phyloP scores from a whole-genome alignment of 2,888 invertebrate genomes.

The Augiades crinisus region DNA sequence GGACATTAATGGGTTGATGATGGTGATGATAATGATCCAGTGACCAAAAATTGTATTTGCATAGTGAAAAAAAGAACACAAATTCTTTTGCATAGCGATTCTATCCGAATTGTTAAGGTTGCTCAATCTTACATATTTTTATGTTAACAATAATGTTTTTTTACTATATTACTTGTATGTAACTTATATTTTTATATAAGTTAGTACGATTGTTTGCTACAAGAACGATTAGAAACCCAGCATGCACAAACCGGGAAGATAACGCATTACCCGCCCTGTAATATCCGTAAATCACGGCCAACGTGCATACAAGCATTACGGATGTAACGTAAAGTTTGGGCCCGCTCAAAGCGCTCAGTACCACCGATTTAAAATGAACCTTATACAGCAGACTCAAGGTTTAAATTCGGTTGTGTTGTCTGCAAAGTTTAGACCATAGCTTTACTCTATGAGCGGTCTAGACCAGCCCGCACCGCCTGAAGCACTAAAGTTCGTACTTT shows the following conservation, averaged over 20 bases:
- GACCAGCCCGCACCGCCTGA: conserved; percentile 28
- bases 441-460: background rate
- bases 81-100: too few species aligned
- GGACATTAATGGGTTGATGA: too few species aligned
- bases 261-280: conserved; percentile 20
- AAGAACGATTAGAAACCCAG: background rate
- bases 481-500: conserved; percentile 35
- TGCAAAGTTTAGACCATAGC: background rate
- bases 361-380: background rate
- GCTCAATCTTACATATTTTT: too few species aligned
- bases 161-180: too few species aligned
- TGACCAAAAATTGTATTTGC: too few species aligned
- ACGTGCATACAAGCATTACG: conserved; percentile 7
- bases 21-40: too few species aligned
- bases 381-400: background rate
- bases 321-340: background rate
- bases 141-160: too few species aligned
- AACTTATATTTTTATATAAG: background rate
- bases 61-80: too few species aligned
- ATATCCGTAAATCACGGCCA: conserved; percentile 23
- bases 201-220: background rate
- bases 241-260: conserved; percentile 16
- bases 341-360: background rate
- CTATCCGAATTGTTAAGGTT: too few species aligned
- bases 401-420: background rate